Evolutionary conservation across 2,113 vertebrate species (phyloP).

Genomic region (Sialia sialis): DNA sequence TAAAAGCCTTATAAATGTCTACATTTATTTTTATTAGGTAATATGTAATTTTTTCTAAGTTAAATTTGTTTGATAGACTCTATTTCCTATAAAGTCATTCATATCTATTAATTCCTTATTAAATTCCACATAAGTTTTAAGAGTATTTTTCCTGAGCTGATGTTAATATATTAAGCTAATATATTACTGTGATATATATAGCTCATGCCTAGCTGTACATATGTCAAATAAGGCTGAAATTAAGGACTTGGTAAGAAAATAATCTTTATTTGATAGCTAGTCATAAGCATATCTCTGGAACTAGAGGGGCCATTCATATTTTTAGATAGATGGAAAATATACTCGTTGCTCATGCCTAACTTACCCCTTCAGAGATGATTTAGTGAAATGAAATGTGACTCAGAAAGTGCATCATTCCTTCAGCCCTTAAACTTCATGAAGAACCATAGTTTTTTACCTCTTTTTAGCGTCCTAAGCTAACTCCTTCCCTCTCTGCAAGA

Average conservation of each 20-base stretch:
- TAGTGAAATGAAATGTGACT: neutral
- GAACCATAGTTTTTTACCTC: neutral
- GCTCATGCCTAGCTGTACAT: neutral
- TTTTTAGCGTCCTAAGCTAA: neutral
- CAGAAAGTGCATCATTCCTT: neutral
- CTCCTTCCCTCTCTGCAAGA: neutral
- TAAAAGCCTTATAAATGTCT: neutral
- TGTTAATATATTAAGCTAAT: neutral
- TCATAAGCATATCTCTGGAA: neutral
- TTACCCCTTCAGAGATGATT: neutral
- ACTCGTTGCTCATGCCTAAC: neutral
- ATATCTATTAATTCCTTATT: constrained; percentile 21
- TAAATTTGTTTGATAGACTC: constrained; percentile 6
- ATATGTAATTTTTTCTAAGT: neutral
- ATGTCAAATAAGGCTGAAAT: neutral
- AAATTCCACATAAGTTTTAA: neutral
- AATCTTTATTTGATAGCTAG: neutral
- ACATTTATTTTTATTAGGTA: neutral
- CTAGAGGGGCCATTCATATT: neutral
- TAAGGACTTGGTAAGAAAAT: neutral
- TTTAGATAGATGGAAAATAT: neutral
- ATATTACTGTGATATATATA: neutral
- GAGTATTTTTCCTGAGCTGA: neutral
- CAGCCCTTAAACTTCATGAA: neutral
- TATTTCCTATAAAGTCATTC: neutral